Evolutionary conservation across 2,797 vertebrate species (phyloP), one percentile per base, ranked within the genome.

Genomic region (Dryobates pubescens): DNA sequence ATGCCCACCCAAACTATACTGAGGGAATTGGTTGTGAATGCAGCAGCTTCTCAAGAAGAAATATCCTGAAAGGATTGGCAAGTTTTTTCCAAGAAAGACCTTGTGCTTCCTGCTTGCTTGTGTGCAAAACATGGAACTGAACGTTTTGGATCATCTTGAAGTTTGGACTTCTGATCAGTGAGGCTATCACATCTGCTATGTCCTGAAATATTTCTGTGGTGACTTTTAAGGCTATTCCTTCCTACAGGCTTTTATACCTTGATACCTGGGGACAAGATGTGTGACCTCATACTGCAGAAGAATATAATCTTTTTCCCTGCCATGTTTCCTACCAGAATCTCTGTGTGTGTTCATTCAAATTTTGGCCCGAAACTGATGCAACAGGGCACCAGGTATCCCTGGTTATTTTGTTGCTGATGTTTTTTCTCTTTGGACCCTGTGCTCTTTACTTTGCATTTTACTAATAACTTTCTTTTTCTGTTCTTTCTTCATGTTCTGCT

Each of bases 311-410:
- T 49, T 49, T 49, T 12, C 22, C 10, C 15, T 90, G 36, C 3
- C 14, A 17, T 13, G 2, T 30, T 58, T 63, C 16, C 12, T 63
- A 17, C 22, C 11, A 8, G 30, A 41, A 11, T 18, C 41, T 64
- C 17, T 29, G 4, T 4, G 14, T 30, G 4, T 16, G 23, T 20
- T 5, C 54, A 32, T 12, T 67, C 20, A 75, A 20, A 24, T 30
- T 70, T 63, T 49, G n/a, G 26, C 12, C 4, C 0, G 7, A 54
- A 51, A 36, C 15, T 36, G 36, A 41, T 47, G 29, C 13, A 23
- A 6, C 0, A 1, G 34, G 10, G 3, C 9, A 51, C 24, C 5
- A 12, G 17, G 13, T n/a, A 53, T 77, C 23, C 63, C 9, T 30
- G 17, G 17, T 72, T 51, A 34, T 6, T 74, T 79, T 75, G 18